Conservation (phyloP, 2,888 invertebrate genomes). For the Phortica okadai region DNA sequence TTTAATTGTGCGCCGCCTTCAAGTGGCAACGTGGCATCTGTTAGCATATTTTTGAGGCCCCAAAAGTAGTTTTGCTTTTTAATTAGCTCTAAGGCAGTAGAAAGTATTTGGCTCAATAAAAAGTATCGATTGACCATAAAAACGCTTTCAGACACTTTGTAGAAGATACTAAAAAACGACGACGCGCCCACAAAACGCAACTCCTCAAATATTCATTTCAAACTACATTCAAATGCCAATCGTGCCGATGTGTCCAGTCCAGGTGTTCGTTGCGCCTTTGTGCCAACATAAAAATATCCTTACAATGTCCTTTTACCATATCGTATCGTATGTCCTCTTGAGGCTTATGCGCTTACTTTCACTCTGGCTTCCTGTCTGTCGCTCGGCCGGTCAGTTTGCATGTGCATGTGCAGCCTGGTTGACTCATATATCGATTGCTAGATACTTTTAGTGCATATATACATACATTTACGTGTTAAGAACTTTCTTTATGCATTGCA, state of each 20-base stretch:
- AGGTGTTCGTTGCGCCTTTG: slow-evolving; percentile 21
- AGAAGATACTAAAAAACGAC: neutral
- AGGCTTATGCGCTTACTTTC: slow-evolving; percentile 2
- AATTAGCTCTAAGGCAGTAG: slow-evolving; percentile 49
- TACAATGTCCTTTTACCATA: slow-evolving; percentile 45
- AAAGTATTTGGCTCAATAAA: slow-evolving; percentile 13
- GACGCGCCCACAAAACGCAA: slow-evolving; percentile 17
- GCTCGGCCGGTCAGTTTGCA: slow-evolving; percentile 6
- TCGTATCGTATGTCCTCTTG: slow-evolving; percentile 22
- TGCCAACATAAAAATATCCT: slow-evolving; percentile 65
- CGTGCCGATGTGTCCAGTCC: neutral
- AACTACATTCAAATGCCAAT: slow-evolving; percentile 14
- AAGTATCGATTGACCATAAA: slow-evolving; percentile 22
- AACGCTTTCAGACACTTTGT: slow-evolving; percentile 14
- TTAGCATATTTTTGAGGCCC: slow-evolving; percentile 35
- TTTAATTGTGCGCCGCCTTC: slow-evolving; percentile 39
- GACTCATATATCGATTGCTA: slow-evolving; percentile 53
- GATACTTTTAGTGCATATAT: neutral
- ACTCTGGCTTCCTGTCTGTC: slow-evolving; percentile 2
- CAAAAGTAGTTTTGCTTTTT: slow-evolving; percentile 49
- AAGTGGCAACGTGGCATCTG: slow-evolving; percentile 55
- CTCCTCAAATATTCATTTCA: neutral
- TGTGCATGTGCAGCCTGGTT: slow-evolving; percentile 40
- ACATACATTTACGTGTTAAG: neutral
- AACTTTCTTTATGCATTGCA: slow-evolving; percentile 41